Base-by-base conservation (phyloP, 2,797 vertebrate genomes). In the Cyclopterus lumpus region DNA sequence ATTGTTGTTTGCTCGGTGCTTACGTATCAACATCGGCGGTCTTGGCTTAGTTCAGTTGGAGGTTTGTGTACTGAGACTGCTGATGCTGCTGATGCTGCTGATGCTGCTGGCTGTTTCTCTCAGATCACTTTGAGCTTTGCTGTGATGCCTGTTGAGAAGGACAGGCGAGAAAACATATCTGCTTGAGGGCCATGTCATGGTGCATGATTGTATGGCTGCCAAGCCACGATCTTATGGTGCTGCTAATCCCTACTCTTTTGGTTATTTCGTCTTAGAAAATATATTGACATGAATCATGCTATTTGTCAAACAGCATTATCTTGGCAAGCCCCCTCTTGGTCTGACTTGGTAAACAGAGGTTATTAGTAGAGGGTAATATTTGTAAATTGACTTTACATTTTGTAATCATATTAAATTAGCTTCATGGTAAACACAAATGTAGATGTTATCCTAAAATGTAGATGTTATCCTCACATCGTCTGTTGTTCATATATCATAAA, bases 61-160 rank as follows among this genome's bases (percentile, higher is more conserved):
- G 28, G 16, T 82, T 69, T 80, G 63, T 83, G n/a, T 61, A 32
- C 58, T 71, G 7, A 62, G 67, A 61, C 36, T 77, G 72, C 70
- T n/a, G n/a, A n/a, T n/a, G n/a, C n/a, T n/a, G n/a, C 58, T 71
- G 7, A 62, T 67, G 61, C 36, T 77, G 72, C 70, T 73, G 58
- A 48, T 59, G 59, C 61, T 84, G 38, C 46, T 60, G 38, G 61
- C 68, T 75, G 64, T 65, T 78, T 79, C 40, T 71, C 28, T 73
- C 46, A 9, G 6, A 38, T 22, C 34, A 65, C 40, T 58, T 32
- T 49, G 28, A 26, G 42, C 51, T 75, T 54, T 53, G 22, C 72
- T 51, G 28, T 18, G 49, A 34, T 74, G 48, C 32, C 40, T 40
- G 42, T 75, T 76, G 36, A 54, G 40, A 67, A 15, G 18, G 79